Percentiles rank a stretch among this genome's conserved stretches.
phyloP scores from a whole-genome alignment of 2,113 vertebrate species.

The Hemichromis elongatus region DNA sequence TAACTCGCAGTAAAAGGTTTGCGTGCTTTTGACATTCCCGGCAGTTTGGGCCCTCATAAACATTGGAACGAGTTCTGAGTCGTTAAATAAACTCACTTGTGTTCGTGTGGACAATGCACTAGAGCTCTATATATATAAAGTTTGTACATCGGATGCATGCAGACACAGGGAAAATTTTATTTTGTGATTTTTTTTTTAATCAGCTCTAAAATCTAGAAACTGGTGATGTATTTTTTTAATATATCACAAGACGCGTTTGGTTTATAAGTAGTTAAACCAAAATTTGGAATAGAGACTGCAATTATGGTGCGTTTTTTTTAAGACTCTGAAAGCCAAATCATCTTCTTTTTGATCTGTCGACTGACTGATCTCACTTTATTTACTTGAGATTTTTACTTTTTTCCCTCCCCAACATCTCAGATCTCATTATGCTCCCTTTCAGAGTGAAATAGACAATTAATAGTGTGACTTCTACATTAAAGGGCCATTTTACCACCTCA shows the following conservation, averaged over 20 bases:
- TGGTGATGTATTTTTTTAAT: not conserved
- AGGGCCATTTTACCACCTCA: not conserved
- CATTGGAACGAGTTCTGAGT: not conserved
- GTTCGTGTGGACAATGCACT: not conserved
- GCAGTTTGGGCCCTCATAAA: not conserved
- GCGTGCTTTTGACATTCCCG: not conserved
- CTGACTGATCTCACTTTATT: not conserved
- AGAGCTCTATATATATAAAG: not conserved
- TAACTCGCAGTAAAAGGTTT: not conserved
- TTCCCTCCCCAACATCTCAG: no score
- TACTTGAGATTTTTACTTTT: no score
- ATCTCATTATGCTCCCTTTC: not conserved
- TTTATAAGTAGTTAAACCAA: not conserved
- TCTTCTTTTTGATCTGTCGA: accelerated
- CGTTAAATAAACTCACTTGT: not conserved
- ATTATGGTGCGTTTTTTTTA: not conserved
- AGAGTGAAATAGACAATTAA: not conserved
- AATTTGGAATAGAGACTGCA: accelerated
- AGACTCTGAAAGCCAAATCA: not conserved
- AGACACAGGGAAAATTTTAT: not conserved
- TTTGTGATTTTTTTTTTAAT: accelerated
- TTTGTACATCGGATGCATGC: not conserved
- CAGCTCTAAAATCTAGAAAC: not conserved
- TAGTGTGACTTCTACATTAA: not conserved
- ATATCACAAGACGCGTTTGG: accelerated